These are phyloP conservation scores for Drosophila flavopinicola DNA, from an alignment of 2,888 invertebrate genomes.

Conservation along the genomic window DNA sequence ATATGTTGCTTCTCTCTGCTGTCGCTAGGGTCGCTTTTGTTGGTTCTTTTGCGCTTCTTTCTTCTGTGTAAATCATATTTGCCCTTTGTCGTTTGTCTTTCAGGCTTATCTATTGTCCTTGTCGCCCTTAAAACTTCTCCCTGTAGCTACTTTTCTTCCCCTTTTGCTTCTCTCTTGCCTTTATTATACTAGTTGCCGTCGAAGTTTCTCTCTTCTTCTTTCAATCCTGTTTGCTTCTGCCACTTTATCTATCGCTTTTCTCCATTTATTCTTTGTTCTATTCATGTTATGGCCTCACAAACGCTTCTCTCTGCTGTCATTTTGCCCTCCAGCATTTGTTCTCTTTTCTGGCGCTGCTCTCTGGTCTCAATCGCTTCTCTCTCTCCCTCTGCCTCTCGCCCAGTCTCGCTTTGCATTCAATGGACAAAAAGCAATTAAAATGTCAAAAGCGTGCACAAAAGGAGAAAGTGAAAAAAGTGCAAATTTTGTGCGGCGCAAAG, in stretches of 20 bases:
- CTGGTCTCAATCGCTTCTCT: not conserved
- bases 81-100: too few species aligned
- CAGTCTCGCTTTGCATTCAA: constrained; percentile 61
- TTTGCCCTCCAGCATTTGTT: not conserved
- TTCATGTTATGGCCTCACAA: not conserved
- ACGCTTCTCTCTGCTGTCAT: not conserved
- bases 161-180: not conserved
- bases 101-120: too few species aligned
- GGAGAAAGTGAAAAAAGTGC: constrained; percentile 77
- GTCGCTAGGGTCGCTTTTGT: not conserved
- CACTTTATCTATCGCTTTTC: not conserved
- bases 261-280: not conserved
- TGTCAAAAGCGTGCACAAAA: constrained; percentile 80
- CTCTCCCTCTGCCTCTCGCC: constrained; percentile 1
- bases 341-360: not conserved
- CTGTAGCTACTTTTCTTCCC: too few species aligned
- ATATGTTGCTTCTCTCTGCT: not conserved
- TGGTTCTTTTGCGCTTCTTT: not conserved
- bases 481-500: constrained; percentile 57
- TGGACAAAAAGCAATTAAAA: constrained; percentile 77
- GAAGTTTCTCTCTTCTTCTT: not conserved
- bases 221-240: too few species aligned
- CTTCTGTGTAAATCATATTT: too few species aligned
- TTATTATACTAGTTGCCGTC: too few species aligned
- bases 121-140: not conserved